Base-by-base conservation (phyloP, 2,888 invertebrate genomes). In the Rhagonycha fulva region DNA sequence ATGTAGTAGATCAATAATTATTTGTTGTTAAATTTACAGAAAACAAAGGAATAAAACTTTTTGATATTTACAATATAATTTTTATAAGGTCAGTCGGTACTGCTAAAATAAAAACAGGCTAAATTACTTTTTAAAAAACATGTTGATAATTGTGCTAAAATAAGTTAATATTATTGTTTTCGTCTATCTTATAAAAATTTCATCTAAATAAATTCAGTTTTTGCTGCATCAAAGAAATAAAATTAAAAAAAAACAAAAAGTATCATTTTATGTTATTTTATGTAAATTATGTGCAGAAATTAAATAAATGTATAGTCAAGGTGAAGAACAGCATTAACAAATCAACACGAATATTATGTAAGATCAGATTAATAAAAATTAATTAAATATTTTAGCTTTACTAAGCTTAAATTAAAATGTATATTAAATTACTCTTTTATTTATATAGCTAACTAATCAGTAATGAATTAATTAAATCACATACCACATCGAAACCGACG, bases 401-500 rank as follows among this genome's bases (percentile, higher is more conserved):
- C n/a, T 12, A 32, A 32, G 12, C 4, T 32, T 32, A 32, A 12
- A 5, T n/a, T 32, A 32, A 32, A 5, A 32, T 32, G 4, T 11
- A 32, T 5, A 3, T 11, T n/a, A n/a, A n/a, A 32, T 11, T 32
- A 32, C 11, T 32, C 11, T 4, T 32, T n/a, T 32, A 32, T 47
- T 47, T n/a, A n/a, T n/a, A 47, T n/a, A 7, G 0, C 0, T 1
- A 66, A 24, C 12, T 70, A 80, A 28, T 32, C 4, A 14, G 63
- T n/a, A 60, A 68, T 26, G 19, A 47, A 78, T 70, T 47, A 78
- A 63, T 24, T 62, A 68, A 67, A 62, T 26, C 30, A 89, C 94
- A 92, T 88, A 96, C 96, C 89, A 95, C 92, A 89, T 96, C 95
- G 84, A 90, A 96, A 78, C 96, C 96, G 71, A 96, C 94, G 85